Percentiles rank a stretch among this genome's conserved stretches.
Conservation (phyloP, 2,113 vertebrate genomes). For the Ammodytes dubius region DNA sequence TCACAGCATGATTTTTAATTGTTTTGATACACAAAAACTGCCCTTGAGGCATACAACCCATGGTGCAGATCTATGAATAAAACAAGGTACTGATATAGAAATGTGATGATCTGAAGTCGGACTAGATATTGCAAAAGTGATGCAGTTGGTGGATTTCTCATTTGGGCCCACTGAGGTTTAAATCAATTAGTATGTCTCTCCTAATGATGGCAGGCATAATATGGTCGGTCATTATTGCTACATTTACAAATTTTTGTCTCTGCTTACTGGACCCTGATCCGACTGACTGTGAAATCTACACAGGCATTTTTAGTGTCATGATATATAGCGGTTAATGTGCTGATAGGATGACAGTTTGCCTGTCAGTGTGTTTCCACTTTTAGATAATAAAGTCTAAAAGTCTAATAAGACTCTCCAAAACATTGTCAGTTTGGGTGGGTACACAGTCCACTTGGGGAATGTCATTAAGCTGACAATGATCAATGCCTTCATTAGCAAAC, state of each 20-base stretch:
- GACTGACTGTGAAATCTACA: constrained; percentile 16
- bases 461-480: constrained; percentile 76
- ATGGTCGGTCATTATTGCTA: constrained; percentile 41
- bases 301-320: background rate
- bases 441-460: constrained; percentile 52
- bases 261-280: constrained; percentile 17
- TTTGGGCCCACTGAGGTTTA: constrained; percentile 1
- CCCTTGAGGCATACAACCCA: background rate
- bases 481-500: constrained; percentile 70
- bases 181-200: constrained; percentile 40
- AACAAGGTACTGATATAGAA: constrained; percentile 3
- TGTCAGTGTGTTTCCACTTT: constrained; percentile 25
- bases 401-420: constrained; percentile 17
- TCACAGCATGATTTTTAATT: background rate
- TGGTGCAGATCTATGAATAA: constrained; percentile 17
- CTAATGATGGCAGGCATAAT: constrained; percentile 55
- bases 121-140: constrained; percentile 26
- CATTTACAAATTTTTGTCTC: constrained; percentile 30
- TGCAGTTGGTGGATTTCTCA: background rate
- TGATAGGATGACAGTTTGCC: constrained; percentile 8
- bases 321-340: constrained; percentile 7
- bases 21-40: background rate
- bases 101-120: constrained; percentile 23
- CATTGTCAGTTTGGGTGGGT: constrained; percentile 39
- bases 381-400: constrained; percentile 6